Evolutionary conservation across 2,888 invertebrate species (phyloP), one percentile per base, ranked within the genome.

Genomic region (Drosophila eohydei): DNA sequence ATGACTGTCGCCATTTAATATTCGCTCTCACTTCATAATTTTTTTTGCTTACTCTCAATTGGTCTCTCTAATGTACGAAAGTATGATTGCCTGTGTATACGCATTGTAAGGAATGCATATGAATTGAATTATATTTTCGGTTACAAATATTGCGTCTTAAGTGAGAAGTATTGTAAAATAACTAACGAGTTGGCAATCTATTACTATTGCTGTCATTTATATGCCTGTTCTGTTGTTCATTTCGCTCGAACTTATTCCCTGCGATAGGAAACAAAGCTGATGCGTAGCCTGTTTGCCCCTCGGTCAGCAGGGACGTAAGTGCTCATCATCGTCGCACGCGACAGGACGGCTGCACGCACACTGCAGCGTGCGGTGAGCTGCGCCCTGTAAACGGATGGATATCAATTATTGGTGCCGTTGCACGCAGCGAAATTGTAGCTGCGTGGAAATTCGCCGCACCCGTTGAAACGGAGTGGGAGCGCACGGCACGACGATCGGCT

Each of bases 391-490:
- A 5, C 28, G n/a, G 59, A 74, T 62, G 74, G 61, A 78, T 78
- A 78, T 68, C 74, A 78, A 74, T 78, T 65, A 71, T 74, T 62
- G 65, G 58, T 65, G 43, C 21, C 36, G 26, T 71, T 76, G 50
- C 65, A 71, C 50, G 56, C 65, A 56, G 48, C 36, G 86, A 78
- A 85, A 85, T 86, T 75, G 64, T 67, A 88, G 81, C 66, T 77
- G 88, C 88, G 84, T 88, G 84, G 88, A 85, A 84, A 85, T 60
- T 69, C 30, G 51, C 26, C 26, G 43, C 28, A 28, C 36, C 52
- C 52, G 40, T 26, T 48, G 56, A 11, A 14, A 36, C 30, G 34
- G 26, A 61, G 7, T 14, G 14, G 0, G 36, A 30, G 43, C 9
- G 28, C 4, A 61, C 30, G 21, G 28, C 44, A 11, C 43, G 50